Percentiles rank a stretch among this genome's conserved stretches.
These are phyloP conservation scores for Aleiodes testaceus DNA, from an alignment of 2,888 invertebrate genomes.

Conservation along the genomic window DNA sequence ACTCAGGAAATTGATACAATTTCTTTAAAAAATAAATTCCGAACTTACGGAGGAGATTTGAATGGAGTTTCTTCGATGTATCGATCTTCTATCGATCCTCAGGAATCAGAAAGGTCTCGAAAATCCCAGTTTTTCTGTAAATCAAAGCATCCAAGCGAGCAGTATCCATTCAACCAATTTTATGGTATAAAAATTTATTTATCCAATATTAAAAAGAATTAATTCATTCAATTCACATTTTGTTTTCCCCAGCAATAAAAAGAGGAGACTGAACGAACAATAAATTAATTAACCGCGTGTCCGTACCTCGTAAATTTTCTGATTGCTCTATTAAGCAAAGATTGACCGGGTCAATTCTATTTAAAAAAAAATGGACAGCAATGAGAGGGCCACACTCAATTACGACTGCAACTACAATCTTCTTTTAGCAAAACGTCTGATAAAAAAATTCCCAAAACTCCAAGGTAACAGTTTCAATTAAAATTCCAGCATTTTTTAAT, in stretches of 20 bases:
- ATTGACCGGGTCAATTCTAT: conserved; percentile 4
- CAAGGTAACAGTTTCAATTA: conserved; percentile 57
- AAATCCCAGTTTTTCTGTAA: neutral
- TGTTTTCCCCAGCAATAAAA: neutral
- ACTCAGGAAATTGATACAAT: too few relatives aligned
- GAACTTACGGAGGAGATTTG: too few relatives aligned
- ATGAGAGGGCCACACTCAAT: conserved; percentile 55
- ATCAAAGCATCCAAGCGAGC: conserved; percentile 1
- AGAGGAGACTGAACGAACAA: conserved; percentile 3
- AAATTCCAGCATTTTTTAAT: too few relatives aligned
- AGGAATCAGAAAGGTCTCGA: neutral
- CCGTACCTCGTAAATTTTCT: conserved; percentile 11
- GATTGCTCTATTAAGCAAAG: neutral
- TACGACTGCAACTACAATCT: conserved; percentile 76
- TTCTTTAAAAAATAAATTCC: too few relatives aligned
- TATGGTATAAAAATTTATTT: neutral
- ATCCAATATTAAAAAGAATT: too few relatives aligned
- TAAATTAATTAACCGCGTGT: neutral
- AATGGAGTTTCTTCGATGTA: too few relatives aligned
- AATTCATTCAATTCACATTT: too few relatives aligned
- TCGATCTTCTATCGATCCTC: too few relatives aligned
- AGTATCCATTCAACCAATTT: neutral
- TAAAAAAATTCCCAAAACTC: conserved; percentile 69
- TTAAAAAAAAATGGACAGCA: conserved; percentile 45
- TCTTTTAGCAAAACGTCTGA: conserved; percentile 73